Conservation (phyloP, 2,888 invertebrate genomes). For the Phyllotreta striolata region DNA sequence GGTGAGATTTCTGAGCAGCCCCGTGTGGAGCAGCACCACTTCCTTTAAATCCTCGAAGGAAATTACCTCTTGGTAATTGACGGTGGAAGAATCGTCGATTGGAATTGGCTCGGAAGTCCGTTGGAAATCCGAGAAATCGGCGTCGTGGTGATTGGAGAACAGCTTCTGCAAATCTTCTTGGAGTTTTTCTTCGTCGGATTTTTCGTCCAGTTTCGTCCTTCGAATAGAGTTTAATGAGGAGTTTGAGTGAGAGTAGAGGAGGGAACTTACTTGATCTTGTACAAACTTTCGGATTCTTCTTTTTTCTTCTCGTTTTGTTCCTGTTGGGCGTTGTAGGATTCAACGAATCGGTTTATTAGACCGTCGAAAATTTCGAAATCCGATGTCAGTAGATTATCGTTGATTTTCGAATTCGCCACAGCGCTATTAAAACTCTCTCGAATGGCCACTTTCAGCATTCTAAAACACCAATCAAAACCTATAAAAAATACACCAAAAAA, state of each 20-base stretch:
- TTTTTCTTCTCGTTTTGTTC: constrained; percentile 71
- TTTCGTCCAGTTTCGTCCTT: constrained; percentile 71
- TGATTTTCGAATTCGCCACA: constrained; percentile 61
- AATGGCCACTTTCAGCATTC: constrained; percentile 74
- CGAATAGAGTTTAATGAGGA: constrained; percentile 15
- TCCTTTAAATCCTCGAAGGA: constrained; percentile 66
- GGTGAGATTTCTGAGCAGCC: constrained; percentile 67
- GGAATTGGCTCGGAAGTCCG: constrained; percentile 39
- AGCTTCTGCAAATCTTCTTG: constrained; percentile 71
- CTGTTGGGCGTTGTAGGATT: constrained; percentile 81
- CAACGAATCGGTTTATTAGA: constrained; percentile 69
- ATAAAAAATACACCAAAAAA: no score
- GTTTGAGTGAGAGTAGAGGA: neutral
- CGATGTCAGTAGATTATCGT: constrained; percentile 44
- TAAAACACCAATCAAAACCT: no score
- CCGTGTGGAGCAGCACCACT: constrained; percentile 70
- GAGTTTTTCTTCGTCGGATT: constrained; percentile 74
- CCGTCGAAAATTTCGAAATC: constrained; percentile 61
- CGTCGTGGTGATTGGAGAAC: constrained; percentile 74
- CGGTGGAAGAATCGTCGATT: constrained; percentile 39
- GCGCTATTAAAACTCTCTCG: constrained; percentile 74
- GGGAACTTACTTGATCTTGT: constrained; percentile 71
- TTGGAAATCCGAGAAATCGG: constrained; percentile 75
- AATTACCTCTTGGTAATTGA: constrained; percentile 52
- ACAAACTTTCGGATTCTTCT: constrained; percentile 79